Percentiles rank a stretch among this genome's conserved stretches.
phyloP scores from a whole-genome alignment of 2,888 invertebrate species.

The Conomelus anceps region DNA sequence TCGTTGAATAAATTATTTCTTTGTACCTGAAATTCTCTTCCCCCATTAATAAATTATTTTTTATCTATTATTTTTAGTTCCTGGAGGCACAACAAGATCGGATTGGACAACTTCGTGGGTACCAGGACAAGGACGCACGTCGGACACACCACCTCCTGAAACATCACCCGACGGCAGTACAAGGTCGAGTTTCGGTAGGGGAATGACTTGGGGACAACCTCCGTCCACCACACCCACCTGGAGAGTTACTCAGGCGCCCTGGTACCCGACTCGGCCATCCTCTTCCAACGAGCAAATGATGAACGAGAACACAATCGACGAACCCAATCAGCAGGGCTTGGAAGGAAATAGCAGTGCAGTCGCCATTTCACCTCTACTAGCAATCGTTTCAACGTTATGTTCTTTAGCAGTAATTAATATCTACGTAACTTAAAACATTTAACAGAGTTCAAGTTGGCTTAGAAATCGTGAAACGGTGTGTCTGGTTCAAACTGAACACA shows the following conservation, averaged over 20 bases:
- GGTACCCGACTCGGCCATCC: constrained; percentile 21
- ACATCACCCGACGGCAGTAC: constrained; percentile 19
- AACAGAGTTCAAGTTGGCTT: no score
- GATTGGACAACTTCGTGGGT: constrained; percentile 26
- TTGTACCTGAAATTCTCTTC: no score
- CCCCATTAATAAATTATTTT: background rate
- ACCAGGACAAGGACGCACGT: constrained; percentile 20
- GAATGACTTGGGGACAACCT: constrained; percentile 44
- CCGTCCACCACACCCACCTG: constrained; percentile 13
- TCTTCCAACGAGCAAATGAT: constrained; percentile 41
- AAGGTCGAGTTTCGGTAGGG: constrained; percentile 46
- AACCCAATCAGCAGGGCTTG: constrained; percentile 52
- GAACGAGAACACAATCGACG: constrained; percentile 50
- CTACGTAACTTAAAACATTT: background rate
- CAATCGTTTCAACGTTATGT: background rate
- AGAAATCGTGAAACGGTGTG: no score
- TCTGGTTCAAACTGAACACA: no score
- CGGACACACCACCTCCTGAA: constrained; percentile 16
- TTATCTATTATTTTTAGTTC: no score
- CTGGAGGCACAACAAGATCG: constrained; percentile 15
- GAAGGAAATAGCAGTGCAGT: background rate
- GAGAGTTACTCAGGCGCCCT: constrained; percentile 37
- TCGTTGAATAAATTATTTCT: no score
- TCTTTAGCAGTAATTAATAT: background rate
- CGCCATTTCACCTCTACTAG: background rate